Evolutionary conservation across 2,888 invertebrate species (phyloP), one percentile per base, ranked within the genome.

Genomic region (Polyommatus iphigenia): DNA sequence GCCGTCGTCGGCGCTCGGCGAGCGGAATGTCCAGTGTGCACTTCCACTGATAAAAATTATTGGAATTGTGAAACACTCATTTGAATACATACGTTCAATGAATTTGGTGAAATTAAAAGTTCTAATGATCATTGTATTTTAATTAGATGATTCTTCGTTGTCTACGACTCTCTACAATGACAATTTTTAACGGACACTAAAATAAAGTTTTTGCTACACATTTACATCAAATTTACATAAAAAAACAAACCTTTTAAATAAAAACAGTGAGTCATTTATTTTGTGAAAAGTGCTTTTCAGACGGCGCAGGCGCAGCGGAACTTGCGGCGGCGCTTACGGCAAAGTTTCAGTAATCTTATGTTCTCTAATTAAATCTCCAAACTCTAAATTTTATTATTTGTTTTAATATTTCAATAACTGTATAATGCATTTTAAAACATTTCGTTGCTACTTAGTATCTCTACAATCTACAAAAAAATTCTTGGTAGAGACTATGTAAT

Each of bases 81-180:
- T 75, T 75, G 54, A 54, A 75, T 54, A 54, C 50, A 75, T 54
- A 54, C 50, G 75, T 54, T 75, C 75, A 75, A 75, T 75, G 29
- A 75, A 75, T 75, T 75, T 75, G 75, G 75, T 75, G 50, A 24
- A 75, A 75, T 75, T 29, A 50, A n/a, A 75, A 75, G 54, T 75
- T 75, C 24, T 50, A 54, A 54, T 54, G 75, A 29, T 50, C 50
- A 50, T 75, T 75, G 75, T 75, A 75, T 75, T 75, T 75, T 75
- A 75, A 75, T 46, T 75, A 24, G 54, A 15, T 2, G 75, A 75
- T 75, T 75, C n/a, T 50, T 75, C 29, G 32, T 54, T 75, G 75
- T 75, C 50, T 46, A 54, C 75, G 15, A 75, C 50, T 54, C 50
- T 75, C 8, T 50, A 18, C 10, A 54, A 7, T 54, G 7, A 29